Evolutionary conservation across 2,113 vertebrate genomes (phyloP), one percentile per base, ranked within the genome.

Genomic region (Glaucomys volans): DNA sequence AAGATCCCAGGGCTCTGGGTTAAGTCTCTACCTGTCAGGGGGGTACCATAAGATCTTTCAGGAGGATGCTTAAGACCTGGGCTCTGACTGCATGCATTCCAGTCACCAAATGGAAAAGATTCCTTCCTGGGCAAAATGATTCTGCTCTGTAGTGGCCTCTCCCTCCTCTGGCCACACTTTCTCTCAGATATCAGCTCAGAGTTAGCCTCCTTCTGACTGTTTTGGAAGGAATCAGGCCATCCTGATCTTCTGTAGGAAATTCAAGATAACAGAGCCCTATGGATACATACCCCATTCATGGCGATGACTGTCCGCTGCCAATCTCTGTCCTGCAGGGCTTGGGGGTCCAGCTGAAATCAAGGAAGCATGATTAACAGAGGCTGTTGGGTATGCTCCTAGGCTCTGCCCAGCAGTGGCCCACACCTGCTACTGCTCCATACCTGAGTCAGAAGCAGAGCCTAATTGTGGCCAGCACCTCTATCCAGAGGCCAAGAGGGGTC

Each of bases 271-370:
- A 35, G 2, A 62, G 30, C 1, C 28, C 44, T 0, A 0, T 4
- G n/a, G 62, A 50, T 5, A 98, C 99, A 97, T 98, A 99, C 99
- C 97, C 99, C 99, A 0, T 99, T 99, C 99, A 99, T 99, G 5
- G 99, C 98, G 94, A 99, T 99, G 95, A 99, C 99, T 0, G 99
- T 99, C 83, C 99, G 99, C 81, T 99, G 99, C 99, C 99, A 99
- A 42, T 99, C 99, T 98, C 99, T 99, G 92, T 99, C 99, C 97
- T 99, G 99, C 91, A 99, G 98, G 1, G 94, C 97, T 97, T 99
- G 99, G 0, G 99, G 99, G 71, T 99, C 99, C 97, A 99, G 99
- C 99, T 99, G 98, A 83, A 98, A 98, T 97, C 57, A 97, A 59
- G 62, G 91, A 83, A 50, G 59, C 24, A 8, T 17, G 64, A 95